Conservation (phyloP, 2,797 vertebrate genomes). For the Kryptolebias ocellatus region DNA sequence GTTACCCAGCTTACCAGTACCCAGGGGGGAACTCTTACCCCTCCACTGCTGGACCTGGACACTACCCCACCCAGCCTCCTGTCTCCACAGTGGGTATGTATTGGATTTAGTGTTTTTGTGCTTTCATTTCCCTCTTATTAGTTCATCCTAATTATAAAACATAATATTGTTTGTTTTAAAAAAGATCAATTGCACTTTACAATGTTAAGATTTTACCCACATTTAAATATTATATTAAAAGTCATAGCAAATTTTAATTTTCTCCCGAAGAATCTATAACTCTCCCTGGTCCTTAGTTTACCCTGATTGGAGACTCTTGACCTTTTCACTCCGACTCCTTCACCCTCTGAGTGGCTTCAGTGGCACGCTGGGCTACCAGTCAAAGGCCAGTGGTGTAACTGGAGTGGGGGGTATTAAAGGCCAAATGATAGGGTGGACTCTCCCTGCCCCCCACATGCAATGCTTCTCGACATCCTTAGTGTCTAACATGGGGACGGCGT, state of each 20-base stretch:
- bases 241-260: background rate
- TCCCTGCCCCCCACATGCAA: conserved; percentile 10
- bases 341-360: conserved; percentile 59
- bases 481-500: conserved; percentile 58
- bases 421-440: conserved; percentile 67
- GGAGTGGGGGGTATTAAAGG: conserved; percentile 83
- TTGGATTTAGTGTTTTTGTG: conserved; percentile 6
- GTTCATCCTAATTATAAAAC: background rate
- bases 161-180: background rate
- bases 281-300: conserved; percentile 44
- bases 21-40: conserved; percentile 89
- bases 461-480: conserved; percentile 2
- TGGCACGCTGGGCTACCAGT: conserved; percentile 43
- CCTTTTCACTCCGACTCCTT: conserved; percentile 63
- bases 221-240: background rate
- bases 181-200: background rate
- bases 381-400: conserved; percentile 87
- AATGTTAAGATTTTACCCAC: background rate
- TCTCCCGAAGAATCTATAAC: conserved; percentile 6
- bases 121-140: background rate
- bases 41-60: conserved; percentile 85
- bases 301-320: conserved; percentile 53
- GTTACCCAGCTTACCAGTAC: conserved; percentile 90
- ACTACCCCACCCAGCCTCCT: conserved; percentile 89
- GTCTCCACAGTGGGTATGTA: conserved; percentile 92